A percentile compares a stretch with the other conserved stretches of the same genome.
Evolutionary conservation across 2,797 vertebrate species (phyloP).

Genomic region (Onychomys leucogaster): DNA sequence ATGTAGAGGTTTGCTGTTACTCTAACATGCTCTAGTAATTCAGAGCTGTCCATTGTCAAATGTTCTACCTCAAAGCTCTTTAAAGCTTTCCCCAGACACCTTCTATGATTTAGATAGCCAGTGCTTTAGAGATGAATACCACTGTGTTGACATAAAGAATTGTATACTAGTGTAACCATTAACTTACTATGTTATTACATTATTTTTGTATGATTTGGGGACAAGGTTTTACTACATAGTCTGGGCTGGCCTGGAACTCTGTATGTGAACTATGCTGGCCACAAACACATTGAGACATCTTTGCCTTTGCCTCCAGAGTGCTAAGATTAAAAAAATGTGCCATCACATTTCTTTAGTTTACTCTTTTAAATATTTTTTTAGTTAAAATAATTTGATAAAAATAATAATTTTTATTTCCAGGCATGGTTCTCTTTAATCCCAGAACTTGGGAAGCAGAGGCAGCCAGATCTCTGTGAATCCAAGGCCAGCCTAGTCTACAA

Average conservation of each 20-base stretch:
- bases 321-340: background rate
- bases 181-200: background rate
- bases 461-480: background rate
- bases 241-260: background rate
- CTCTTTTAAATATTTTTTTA: background rate
- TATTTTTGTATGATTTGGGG: background rate
- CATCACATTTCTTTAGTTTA: background rate
- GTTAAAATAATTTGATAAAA: background rate
- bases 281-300: background rate
- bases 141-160: background rate
- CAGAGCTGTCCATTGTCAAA: background rate
- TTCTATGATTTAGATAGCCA: background rate
- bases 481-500: background rate
- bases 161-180: background rate
- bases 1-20: background rate
- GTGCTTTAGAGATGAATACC: constrained; percentile 30
- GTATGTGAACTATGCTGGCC: background rate
- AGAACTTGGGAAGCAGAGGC: background rate
- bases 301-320: background rate
- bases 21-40: background rate
- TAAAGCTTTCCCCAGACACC: constrained; percentile 27
- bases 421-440: background rate
- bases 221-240: background rate
- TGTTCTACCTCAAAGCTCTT: constrained; percentile 45
- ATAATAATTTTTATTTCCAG: background rate